Conservation (phyloP, 2,888 invertebrate species). For the Eugnorisma glareosa region DNA sequence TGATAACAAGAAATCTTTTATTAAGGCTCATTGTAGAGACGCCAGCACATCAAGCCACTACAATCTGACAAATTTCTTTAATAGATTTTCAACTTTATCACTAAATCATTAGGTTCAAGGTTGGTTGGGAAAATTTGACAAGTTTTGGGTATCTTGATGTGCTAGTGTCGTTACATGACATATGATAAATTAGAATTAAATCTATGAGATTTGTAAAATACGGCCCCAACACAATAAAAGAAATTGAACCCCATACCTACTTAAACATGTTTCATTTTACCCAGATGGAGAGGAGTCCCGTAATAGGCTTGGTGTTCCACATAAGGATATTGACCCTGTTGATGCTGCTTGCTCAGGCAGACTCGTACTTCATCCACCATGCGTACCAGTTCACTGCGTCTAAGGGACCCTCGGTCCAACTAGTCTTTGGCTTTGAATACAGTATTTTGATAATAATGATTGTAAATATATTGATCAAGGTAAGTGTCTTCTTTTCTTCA, state of each 20-base stretch:
- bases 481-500: conserved; percentile 45
- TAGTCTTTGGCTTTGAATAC: conserved; percentile 99
- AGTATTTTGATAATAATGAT: conserved; percentile 98
- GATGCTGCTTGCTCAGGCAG: conserved; percentile 94
- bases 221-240: background rate
- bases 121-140: no score
- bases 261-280: conserved; percentile 47
- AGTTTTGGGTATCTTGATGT: no score
- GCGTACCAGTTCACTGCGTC: conserved; percentile 98
- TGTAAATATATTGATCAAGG: conserved; percentile 97
- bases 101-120: no score
- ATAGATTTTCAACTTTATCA: no score
- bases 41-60: no score
- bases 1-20: conserved; percentile 6
- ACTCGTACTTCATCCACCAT: conserved; percentile 97
- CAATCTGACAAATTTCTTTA: no score
- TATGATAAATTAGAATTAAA: background rate
- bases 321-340: conserved; percentile 96
- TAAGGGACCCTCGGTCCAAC: conserved; percentile 98
- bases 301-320: conserved; percentile 98
- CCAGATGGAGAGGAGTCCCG: conserved; percentile 99
- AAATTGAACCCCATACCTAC: background rate
- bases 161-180: background rate
- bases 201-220: background rate
- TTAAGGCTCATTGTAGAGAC: background rate